Evolutionary conservation across 2,113 vertebrate genomes (phyloP).

Genomic region (Irena cyanogastra): DNA sequence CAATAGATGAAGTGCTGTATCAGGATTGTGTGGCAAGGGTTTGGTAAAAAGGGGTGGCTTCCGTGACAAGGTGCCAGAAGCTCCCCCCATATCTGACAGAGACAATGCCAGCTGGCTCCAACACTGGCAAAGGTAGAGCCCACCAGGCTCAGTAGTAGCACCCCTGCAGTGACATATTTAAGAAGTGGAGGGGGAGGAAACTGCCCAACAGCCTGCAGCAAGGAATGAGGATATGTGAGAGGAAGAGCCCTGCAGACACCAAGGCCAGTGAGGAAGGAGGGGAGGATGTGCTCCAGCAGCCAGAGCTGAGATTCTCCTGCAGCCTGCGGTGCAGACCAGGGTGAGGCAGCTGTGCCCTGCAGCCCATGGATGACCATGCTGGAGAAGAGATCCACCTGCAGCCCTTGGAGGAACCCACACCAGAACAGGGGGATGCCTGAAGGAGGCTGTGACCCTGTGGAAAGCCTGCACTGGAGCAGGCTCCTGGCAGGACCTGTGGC

Average conservation of each 20-base stretch:
- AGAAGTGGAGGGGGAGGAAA: neutral
- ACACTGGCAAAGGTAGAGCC: neutral
- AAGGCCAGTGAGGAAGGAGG: neutral
- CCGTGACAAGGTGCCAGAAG: neutral
- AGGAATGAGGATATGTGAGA: neutral
- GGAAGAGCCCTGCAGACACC: neutral
- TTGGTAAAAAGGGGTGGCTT: neutral
- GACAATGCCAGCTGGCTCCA: fast-evolving
- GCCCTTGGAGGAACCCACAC: neutral
- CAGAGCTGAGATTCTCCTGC: no score
- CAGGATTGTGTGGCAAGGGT: neutral
- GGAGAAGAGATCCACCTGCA: neutral
- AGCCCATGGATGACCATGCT: fast-evolving
- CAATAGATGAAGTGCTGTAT: neutral
- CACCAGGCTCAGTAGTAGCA: fast-evolving
- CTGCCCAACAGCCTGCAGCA: neutral
- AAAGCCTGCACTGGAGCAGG: neutral
- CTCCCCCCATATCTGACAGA: neutral
- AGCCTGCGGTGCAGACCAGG: fast-evolving
- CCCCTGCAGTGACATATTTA: neutral
- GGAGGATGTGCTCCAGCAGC: no score
- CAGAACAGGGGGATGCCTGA: neutral
- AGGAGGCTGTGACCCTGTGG: neutral
- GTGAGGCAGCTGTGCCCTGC: neutral
- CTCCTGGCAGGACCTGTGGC: neutral